Conservation (phyloP, 2,113 vertebrate genomes). For the Clinocottus analis region DNA sequence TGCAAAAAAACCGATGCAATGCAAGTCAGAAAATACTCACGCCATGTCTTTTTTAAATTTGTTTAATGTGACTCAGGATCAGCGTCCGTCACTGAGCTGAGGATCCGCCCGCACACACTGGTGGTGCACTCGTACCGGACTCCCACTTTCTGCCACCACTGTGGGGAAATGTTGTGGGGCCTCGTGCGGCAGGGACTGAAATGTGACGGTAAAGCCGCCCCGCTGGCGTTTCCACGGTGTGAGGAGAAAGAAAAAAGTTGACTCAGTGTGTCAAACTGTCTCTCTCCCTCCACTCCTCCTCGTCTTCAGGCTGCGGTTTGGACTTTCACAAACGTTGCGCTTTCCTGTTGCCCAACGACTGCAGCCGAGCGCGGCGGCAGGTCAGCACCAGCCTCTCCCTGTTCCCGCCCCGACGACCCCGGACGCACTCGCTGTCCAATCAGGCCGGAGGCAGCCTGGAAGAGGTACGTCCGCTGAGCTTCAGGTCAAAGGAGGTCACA, state of each 20-base stretch:
- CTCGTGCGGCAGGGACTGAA: slow-evolving; percentile 82
- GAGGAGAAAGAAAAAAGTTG: background rate
- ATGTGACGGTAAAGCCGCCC: slow-evolving; percentile 74
- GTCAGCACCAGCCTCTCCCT: slow-evolving; percentile 88
- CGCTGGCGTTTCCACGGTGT: background rate
- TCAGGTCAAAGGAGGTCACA: too few species aligned
- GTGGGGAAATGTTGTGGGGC: slow-evolving; percentile 86
- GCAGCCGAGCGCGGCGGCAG: slow-evolving; percentile 84
- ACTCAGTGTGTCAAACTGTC: background rate
- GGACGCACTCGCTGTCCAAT: slow-evolving; percentile 77
- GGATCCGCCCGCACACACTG: slow-evolving; percentile 79
- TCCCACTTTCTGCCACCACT: slow-evolving; percentile 84
- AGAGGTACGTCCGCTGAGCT: slow-evolving; percentile 65
- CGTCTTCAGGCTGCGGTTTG: slow-evolving; percentile 85
- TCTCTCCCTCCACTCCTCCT: background rate
- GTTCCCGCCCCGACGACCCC: slow-evolving; percentile 76
- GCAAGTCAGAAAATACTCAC: too few species aligned
- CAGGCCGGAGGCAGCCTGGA: slow-evolving; percentile 82
- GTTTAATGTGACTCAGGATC: slow-evolving; percentile 63
- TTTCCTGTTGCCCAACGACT: slow-evolving; percentile 86
- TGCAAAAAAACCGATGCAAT: background rate
- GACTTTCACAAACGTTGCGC: slow-evolving; percentile 93
- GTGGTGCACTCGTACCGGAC: slow-evolving; percentile 82
- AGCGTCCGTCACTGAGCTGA: slow-evolving; percentile 68
- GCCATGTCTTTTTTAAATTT: background rate